Evolutionary conservation across 2,113 vertebrate genomes (phyloP), one percentile per base, ranked within the genome.

Genomic region (Helogale parvula): DNA sequence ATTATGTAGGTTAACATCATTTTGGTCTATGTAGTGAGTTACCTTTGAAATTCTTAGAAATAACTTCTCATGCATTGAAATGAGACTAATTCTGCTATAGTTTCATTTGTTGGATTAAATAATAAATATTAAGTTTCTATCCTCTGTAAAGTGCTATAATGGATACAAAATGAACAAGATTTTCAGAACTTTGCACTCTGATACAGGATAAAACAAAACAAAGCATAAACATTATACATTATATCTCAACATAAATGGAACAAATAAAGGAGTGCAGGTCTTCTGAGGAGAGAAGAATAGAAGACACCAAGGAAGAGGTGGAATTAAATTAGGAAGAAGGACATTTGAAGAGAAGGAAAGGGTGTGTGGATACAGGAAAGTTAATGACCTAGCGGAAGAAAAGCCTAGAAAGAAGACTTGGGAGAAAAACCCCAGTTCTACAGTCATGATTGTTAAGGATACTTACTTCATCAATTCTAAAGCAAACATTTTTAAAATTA

Each of bases 11-110:
- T 69, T 74, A 57, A 79, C 35, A 83, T 50, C 33, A 77, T 83
- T 74, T 86, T 87, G 14, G 11, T 72, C 16, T 25, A 35, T 79
- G 21, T 76, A 88, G 83, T 31, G 68, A 13, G 9, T 86, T 88
- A 47, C 72, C n/a, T 96, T 90, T 77, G 63, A 88, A 85, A 85
- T 94, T 83, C 38, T 93, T 85, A 19, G 31, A 94, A 94, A 91
- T 47, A 72, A 93, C 23, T 76, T 82, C 47, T 23, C 15, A 86
- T 15, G 86, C 8, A 71, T 0, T 83, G 60, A 85, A 88, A 35
- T 69, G 5, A 69, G 50, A 79, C 47, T 89, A 90, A 88, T n/a
- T 83, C 50, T 94, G 33, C 21, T 71, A 57, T 17, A 72, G n/a
- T 81, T 77, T 88, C 15, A 80, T 63, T 87, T 38, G 27, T 76